phyloP scores from a whole-genome alignment of 2,797 vertebrate species.

The Pyrrhura leucotis region DNA sequence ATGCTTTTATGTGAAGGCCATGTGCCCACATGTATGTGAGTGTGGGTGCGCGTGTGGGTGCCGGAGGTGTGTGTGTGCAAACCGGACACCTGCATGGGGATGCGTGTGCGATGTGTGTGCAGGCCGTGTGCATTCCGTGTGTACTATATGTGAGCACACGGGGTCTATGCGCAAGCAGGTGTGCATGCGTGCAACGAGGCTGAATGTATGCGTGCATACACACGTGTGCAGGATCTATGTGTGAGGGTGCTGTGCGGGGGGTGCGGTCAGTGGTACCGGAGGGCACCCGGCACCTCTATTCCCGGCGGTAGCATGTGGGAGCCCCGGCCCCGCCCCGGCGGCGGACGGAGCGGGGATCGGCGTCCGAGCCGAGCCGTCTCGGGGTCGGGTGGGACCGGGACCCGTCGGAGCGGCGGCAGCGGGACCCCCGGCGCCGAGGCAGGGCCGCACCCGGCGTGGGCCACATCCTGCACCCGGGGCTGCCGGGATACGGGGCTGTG shows the following conservation, averaged over 20 bases:
- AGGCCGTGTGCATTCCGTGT: accelerated
- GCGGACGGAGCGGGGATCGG: background rate
- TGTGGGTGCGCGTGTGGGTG: accelerated
- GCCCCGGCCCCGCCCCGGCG: background rate
- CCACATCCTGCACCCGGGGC: background rate
- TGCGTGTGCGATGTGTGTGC: accelerated
- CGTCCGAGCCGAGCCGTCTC: background rate
- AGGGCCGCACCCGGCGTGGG: background rate
- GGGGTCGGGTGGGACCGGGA: background rate
- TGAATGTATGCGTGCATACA: accelerated
- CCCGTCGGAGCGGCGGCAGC: background rate
- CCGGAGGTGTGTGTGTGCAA: accelerated
- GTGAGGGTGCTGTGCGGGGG: accelerated
- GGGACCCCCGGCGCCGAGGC: background rate
- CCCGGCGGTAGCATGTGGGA: accelerated
- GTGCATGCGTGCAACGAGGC: accelerated
- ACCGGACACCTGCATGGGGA: accelerated
- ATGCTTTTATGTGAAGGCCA: background rate
- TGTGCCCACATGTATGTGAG: accelerated
- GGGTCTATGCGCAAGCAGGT: accelerated
- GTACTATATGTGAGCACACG: accelerated
- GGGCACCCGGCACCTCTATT: background rate
- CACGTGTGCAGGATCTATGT: accelerated
- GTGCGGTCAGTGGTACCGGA: background rate
- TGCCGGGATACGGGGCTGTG: background rate